Evolutionary conservation across 2,797 vertebrate species (phyloP).

Genomic region (Xenopus petersii): DNA sequence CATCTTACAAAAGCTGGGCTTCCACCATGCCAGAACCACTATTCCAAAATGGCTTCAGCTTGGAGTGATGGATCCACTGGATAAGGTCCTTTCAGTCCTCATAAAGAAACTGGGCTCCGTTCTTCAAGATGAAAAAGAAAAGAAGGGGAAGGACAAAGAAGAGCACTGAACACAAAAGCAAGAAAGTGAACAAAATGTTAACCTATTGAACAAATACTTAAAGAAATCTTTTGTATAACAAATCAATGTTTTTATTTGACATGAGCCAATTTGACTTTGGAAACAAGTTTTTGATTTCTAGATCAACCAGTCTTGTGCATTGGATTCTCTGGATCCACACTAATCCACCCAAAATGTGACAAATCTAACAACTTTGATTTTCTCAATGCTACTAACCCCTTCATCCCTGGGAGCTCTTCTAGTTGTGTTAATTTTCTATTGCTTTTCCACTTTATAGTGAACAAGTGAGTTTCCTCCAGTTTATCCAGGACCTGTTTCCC

Average conservation of each 20-base stretch:
- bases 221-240: background rate
- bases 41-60: constrained; percentile 99
- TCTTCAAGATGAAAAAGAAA: constrained; percentile 94
- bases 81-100: constrained; percentile 94
- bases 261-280: background rate
- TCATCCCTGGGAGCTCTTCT: constrained; percentile 20
- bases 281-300: background rate
- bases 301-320: background rate
- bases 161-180: constrained; percentile 74
- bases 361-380: constrained; percentile 54
- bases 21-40: constrained; percentile 96
- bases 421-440: too few relatives aligned
- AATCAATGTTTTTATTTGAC: background rate
- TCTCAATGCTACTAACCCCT: constrained; percentile 35
- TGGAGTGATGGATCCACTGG: constrained; percentile 96
- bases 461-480: too few relatives aligned
- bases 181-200: constrained; percentile 51
- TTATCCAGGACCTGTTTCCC: too few relatives aligned
- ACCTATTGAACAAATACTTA: constrained; percentile 20
- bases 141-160: constrained; percentile 89
- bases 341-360: constrained; percentile 27
- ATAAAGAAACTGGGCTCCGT: constrained; percentile 95
- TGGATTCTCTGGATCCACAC: background rate
- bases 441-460: too few relatives aligned
- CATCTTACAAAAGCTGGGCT: constrained; percentile 95